Conservation (phyloP, 2,888 invertebrate genomes). For the Fragum fragum region DNA sequence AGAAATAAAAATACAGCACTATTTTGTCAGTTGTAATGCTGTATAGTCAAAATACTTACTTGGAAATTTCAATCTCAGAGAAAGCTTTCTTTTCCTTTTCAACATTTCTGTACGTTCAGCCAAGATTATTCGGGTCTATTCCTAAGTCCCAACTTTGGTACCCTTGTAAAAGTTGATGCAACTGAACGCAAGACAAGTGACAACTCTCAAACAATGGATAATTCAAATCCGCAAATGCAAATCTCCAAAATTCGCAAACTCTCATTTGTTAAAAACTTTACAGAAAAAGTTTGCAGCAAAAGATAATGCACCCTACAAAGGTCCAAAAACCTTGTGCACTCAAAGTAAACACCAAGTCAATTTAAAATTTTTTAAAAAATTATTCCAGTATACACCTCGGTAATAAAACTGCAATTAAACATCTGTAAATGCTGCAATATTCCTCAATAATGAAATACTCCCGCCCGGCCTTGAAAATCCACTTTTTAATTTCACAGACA, state of each 20-base stretch:
- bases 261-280: slow-evolving; percentile 44
- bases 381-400: too few species aligned
- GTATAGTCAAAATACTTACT: not conserved
- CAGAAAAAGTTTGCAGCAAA: not conserved
- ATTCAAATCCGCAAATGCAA: slow-evolving; percentile 54
- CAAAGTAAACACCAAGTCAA: too few species aligned
- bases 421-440: not conserved
- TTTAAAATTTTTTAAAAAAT: too few species aligned
- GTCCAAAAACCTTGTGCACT: too few species aligned
- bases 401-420: not conserved
- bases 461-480: not conserved
- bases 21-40: too few species aligned
- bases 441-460: not conserved
- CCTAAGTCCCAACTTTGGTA: slow-evolving; percentile 14
- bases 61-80: slow-evolving; percentile 69
- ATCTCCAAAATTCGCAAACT: slow-evolving; percentile 55
- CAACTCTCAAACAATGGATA: not conserved
- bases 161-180: slow-evolving; percentile 2
- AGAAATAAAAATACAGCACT: too few species aligned
- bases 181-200: not conserved
- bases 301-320: not conserved
- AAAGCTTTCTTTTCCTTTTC: slow-evolving; percentile 79
- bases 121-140: slow-evolving; percentile 17
- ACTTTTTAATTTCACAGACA: slow-evolving; percentile 11
- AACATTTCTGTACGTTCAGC: slow-evolving; percentile 53